These are phyloP conservation scores for Venturia canescens DNA, from an alignment of 1,140 invertebrate species.

Conservation along the genomic window DNA sequence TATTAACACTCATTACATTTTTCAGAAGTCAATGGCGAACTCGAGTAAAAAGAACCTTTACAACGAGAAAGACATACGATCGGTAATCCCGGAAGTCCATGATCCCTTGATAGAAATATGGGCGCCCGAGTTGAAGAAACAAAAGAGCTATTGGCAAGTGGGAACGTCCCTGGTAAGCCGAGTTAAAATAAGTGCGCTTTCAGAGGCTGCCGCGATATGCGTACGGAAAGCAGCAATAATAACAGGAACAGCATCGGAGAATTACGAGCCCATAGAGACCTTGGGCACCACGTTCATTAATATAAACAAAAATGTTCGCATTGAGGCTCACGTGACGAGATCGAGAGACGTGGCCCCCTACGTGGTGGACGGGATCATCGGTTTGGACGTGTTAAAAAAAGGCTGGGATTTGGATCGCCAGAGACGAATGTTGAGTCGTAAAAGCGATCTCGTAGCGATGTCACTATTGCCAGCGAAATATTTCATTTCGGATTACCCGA, in stretches of 20 bases:
- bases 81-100: neutral
- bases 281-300: neutral
- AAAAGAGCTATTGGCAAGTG: conserved; percentile 12
- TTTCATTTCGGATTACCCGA: neutral
- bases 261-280: neutral
- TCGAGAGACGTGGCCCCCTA: neutral
- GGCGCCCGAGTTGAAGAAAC: conserved; percentile 1
- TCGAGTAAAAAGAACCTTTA: neutral
- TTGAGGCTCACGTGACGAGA: conserved; percentile 14
- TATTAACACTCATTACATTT: neutral
- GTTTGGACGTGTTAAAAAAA: neutral
- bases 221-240: neutral
- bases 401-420: neutral
- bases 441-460: neutral
- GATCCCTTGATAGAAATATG: neutral
- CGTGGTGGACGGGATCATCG: conserved; percentile 1
- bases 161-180: neutral
- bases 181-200: conserved; percentile 18
- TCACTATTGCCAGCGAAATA: neutral
- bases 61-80: neutral
- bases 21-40: neutral
- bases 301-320: neutral
- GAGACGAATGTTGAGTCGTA: neutral
- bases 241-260: neutral
- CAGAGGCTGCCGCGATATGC: neutral